Evolutionary conservation across 2,113 vertebrate genomes (phyloP), one percentile per base, ranked within the genome.

Genomic region (Myiozetetes cayanensis): DNA sequence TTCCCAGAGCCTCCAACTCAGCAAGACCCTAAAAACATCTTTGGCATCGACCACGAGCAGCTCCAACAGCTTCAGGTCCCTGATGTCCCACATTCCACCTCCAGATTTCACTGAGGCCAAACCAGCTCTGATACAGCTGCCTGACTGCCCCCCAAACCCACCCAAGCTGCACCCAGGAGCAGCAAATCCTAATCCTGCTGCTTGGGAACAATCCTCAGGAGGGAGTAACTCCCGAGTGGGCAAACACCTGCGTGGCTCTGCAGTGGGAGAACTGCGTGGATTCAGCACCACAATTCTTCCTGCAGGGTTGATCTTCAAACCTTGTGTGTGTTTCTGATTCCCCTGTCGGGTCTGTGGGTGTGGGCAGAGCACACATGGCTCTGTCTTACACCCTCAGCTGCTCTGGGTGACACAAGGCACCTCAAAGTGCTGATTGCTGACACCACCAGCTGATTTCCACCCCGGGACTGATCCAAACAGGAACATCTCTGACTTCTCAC

Each of bases 401-500:
- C 50, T 58, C 44, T 33, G 23, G 50, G 22, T 9, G 19, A 11
- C 70, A 66, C 11, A 25, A 21, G 35, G 18, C 23, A 28, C 3
- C 1, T 56, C 6, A 1, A 16, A 52, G 68, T 37, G 18, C 9
- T 1, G 7, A 39, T 0, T 81, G 35, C 50, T 68, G 61, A 58
- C 50, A 52, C 50, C 61, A 35, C 43, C 76, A 70, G 52, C 21
- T 66, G 59, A 6, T 59, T 50, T 33, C 58, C 89, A 92, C 37
- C 20, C 31, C 0, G 1, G 18, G 28, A 14, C 59, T 0, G 3
- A 21, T 14, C 35, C 3, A 1, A 22, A 53, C 2, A 3, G 7
- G 21, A 80, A 25, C 14, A 4, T 12, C 53, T 59, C 66, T 27
- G 37, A 46, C 58, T 41, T 61, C 89, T 15, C 44, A 39, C 46